Evolutionary conservation across 2,113 vertebrate species (phyloP).

Genomic region (Chamaea fasciata): DNA sequence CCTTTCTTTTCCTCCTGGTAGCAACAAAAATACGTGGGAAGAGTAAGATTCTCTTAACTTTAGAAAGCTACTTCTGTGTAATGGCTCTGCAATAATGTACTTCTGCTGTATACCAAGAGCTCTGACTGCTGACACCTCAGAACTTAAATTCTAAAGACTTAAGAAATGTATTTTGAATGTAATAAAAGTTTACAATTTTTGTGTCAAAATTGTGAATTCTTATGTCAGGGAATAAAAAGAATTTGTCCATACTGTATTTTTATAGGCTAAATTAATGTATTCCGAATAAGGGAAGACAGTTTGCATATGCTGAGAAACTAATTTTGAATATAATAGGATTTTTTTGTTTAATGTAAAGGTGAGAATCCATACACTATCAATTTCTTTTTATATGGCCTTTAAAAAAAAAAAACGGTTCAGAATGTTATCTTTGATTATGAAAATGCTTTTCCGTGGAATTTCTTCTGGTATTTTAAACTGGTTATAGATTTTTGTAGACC

Average conservation of each 20-base stretch:
- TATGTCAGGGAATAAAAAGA: conserved; percentile 72
- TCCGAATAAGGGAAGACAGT: conserved; percentile 47
- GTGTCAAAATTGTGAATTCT: conserved; percentile 72
- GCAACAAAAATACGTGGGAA: not conserved
- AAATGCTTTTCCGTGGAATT: conserved; percentile 36
- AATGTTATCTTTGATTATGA: conserved; percentile 29
- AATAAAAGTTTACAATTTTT: conserved; percentile 77
- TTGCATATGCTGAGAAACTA: conserved; percentile 61
- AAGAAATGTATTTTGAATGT: conserved; percentile 74
- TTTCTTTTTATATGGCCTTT: conserved; percentile 49
- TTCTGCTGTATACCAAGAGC: conserved; percentile 46
- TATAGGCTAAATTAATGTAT: conserved; percentile 61
- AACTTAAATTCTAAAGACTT: conserved; percentile 54
- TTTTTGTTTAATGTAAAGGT: conserved; percentile 38
- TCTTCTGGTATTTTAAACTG: not conserved
- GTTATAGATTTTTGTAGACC: not conserved
- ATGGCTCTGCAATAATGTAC: conserved; percentile 38
- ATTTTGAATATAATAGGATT: conserved; percentile 51
- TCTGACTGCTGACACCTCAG: conserved; percentile 60
- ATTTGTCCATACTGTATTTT: conserved; percentile 71
- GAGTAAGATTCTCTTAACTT: conserved; percentile 4
- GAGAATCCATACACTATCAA: not conserved
- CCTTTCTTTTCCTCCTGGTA: conserved; percentile 98
- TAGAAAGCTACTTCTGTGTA: conserved; percentile 2
- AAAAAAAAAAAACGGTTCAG: not conserved